These are phyloP conservation scores for Chionoecetes opilio DNA, from an alignment of 1,140 invertebrate genomes.

Conservation along the genomic window DNA sequence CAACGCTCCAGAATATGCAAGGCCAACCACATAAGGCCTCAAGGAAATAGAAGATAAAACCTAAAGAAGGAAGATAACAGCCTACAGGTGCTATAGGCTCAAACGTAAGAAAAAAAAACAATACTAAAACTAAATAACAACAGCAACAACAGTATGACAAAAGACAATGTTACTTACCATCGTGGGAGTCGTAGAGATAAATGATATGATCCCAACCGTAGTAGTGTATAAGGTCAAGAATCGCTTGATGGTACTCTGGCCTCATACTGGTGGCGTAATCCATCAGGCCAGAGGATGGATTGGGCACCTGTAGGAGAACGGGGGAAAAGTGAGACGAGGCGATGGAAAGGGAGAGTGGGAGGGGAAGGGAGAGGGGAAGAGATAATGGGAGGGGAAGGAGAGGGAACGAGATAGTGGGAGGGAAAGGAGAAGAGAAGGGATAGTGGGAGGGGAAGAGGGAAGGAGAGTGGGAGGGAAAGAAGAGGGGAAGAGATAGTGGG, in stretches of 20 bases:
- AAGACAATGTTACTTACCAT: constrained; percentile 70
- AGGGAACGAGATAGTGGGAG: neutral
- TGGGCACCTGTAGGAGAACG: constrained; percentile 84
- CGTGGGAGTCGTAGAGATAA: constrained; percentile 89
- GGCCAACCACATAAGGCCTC: too few species aligned
- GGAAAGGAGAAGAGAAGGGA: neutral
- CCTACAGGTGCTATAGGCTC: too few species aligned
- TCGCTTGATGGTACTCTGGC: constrained; percentile 96
- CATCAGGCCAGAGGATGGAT: constrained; percentile 92
- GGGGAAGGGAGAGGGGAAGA: neutral
- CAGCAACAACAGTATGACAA: too few species aligned
- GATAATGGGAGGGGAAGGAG: too few species aligned
- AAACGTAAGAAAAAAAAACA: too few species aligned
- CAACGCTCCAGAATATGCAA: too few species aligned
- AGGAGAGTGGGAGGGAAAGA: neutral
- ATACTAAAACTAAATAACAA: too few species aligned
- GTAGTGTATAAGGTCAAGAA: constrained; percentile 95
- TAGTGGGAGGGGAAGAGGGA: neutral
- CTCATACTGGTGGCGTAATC: constrained; percentile 96
- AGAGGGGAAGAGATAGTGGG: neutral
- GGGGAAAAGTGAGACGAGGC: too few species aligned
- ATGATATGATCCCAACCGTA: constrained; percentile 97
- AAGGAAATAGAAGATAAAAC: too few species aligned
- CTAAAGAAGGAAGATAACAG: too few species aligned
- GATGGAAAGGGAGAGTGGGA: neutral